phyloP scores from a whole-genome alignment of 2,888 invertebrate genomes.

The Volucella inanis region DNA sequence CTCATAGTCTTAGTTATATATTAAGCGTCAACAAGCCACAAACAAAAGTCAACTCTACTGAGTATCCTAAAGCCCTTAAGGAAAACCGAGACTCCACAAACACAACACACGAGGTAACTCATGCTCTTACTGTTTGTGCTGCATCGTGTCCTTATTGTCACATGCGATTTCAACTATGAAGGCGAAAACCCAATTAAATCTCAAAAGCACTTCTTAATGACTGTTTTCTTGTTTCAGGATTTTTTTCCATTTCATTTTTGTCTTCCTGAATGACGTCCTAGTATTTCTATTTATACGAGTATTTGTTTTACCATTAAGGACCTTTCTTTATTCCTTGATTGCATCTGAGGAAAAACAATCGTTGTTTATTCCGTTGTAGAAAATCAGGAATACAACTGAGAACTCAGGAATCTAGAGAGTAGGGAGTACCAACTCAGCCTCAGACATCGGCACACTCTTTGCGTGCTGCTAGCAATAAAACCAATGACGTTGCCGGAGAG shows the following conservation, averaged over 20 bases:
- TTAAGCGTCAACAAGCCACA: constrained; percentile 20
- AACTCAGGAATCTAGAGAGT: too few relatives aligned
- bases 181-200: constrained; percentile 73
- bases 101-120: constrained; percentile 6
- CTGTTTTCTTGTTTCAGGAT: constrained; percentile 55
- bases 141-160: constrained; percentile 55
- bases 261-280: constrained; percentile 9
- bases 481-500: constrained; percentile 40
- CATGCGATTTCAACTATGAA: constrained; percentile 63
- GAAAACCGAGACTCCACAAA: constrained; percentile 9
- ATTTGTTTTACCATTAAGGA: constrained; percentile 28
- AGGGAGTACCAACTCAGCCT: constrained; percentile 9
- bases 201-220: constrained; percentile 71
- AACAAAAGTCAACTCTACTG: constrained; percentile 22
- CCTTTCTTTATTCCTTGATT: constrained; percentile 28
- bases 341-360: constrained; percentile 24
- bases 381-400: constrained; percentile 22
- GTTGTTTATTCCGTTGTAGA: constrained; percentile 13
- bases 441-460: constrained; percentile 11
- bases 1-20: constrained; percentile 9
- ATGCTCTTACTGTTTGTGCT: constrained; percentile 1
- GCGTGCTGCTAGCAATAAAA: constrained; percentile 66
- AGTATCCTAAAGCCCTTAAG: constrained; percentile 31
- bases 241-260: constrained; percentile 6
- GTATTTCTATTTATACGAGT: background rate